Evolutionary conservation across 2,113 vertebrate species (phyloP), one percentile per base, ranked within the genome.

Genomic region (Apistogramma diplotaenia): DNA sequence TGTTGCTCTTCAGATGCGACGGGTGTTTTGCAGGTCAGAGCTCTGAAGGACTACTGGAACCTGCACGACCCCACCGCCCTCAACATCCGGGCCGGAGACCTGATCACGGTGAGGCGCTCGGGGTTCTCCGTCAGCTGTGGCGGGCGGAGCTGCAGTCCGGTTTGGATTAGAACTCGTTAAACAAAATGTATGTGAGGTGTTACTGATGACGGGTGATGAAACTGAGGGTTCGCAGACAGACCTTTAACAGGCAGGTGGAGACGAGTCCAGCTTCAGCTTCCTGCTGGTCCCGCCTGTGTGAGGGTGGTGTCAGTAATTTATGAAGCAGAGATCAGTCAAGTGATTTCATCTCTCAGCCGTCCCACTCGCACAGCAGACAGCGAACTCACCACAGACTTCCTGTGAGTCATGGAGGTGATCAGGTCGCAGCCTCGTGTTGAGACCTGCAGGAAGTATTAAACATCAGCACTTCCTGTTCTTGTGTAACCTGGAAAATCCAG

Each of bases 1-100:
- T 73, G 49, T 43, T 71, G n/a, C 57, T 62, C 5, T 0, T 18
- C 86, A 99, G 98, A 99, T 60, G 98, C 98, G 33, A 97, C 97
- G 0, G 97, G 97, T 76, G 96, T 98, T 76, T 86, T 99, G 88
- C 97, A 99, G 94, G 98, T 99, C 55, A 93, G 98, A 85, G 98
- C 98, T 3, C 93, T 99, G 85, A 99, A 99, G 93, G 98, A 99
- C 79, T 98, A 97, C 90, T 99, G 98, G 97, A 99, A 99, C 91
- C 94, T 99, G 16, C 98, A 99, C 0, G 98, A 99, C 3, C 98
- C 97, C 0, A 99, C 98, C 0, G 97, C 98, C 27, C 97, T 99
- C 86, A 99, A 99, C 0, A 83, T 99, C 83, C 95, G 97, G 12
- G 97, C 98, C 0, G 98, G 98, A 72, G 98, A 99, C 0, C 53